Conservation (phyloP, 2,888 invertebrate genomes). For the Diabrotica balteata region DNA sequence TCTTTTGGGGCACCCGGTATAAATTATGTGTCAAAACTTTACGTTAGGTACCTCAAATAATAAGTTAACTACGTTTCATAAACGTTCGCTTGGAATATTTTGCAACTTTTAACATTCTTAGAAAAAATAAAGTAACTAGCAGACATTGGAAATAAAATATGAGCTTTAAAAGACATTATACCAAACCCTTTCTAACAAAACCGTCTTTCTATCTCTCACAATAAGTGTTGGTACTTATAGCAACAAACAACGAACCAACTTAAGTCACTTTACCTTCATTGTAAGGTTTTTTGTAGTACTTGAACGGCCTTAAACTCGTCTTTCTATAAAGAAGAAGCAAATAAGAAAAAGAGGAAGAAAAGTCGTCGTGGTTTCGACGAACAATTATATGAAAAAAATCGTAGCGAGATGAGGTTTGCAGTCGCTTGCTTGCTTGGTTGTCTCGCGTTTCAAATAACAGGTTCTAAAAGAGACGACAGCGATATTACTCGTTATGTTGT, state of each 20-base stretch:
- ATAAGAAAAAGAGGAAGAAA: conserved; percentile 24
- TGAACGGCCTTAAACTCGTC: conserved; percentile 37
- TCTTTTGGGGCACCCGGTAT: no score
- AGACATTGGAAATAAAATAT: no score
- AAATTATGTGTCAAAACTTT: no score
- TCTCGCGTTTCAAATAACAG: conserved; percentile 39
- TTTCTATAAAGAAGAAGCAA: conserved; percentile 30
- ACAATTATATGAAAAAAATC: conserved; percentile 39
- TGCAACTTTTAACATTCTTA: no score
- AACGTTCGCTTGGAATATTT: no score
- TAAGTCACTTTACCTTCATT: conserved; percentile 35
- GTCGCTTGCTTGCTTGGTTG: conserved; percentile 25
- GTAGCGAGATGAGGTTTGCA: conserved; percentile 34
- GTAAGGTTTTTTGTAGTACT: conserved; percentile 30
- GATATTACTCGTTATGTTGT: conserved; percentile 37
- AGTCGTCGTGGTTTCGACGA: conserved; percentile 35
- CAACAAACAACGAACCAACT: conserved; percentile 20
- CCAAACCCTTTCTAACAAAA: no score
- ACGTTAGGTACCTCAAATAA: no score
- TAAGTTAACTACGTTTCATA: no score
- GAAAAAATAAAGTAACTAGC: no score
- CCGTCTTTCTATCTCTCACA: no score
- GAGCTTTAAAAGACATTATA: no score
- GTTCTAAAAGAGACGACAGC: conserved; percentile 35
- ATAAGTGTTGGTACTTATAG: conserved; percentile 1